These are phyloP conservation scores for Hyperopisus bebe DNA, from an alignment of 2,113 vertebrate genomes.

Conservation along the genomic window DNA sequence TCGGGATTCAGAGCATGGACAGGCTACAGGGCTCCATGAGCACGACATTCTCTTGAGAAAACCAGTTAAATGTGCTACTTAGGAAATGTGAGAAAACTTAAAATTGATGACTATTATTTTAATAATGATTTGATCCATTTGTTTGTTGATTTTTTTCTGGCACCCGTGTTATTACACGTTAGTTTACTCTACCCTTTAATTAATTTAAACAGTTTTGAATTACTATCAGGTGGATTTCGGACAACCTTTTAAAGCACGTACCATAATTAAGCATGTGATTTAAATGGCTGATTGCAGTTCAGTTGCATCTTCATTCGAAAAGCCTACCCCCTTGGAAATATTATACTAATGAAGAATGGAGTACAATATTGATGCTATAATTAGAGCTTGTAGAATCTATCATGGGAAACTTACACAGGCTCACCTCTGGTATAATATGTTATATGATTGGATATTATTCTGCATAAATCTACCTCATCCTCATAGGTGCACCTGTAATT, in stretches of 20 bases:
- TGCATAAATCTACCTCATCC: not conserved
- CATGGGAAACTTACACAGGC: not conserved
- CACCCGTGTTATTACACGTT: not conserved
- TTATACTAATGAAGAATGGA: not conserved
- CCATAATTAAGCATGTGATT: constrained; percentile 7
- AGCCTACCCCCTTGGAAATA: not conserved
- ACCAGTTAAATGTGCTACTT: not conserved
- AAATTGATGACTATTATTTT: not conserved
- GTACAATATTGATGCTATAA: constrained; percentile 3
- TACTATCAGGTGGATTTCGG: not conserved
- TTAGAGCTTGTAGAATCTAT: not conserved
- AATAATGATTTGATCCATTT: not conserved
- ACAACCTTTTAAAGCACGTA: not conserved
- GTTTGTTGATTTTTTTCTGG: not conserved
- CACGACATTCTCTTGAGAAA: not conserved
- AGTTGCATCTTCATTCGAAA: constrained; percentile 14
- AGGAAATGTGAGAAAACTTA: not conserved
- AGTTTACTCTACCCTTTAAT: not conserved
- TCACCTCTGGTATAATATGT: not conserved
- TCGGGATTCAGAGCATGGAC: not conserved
- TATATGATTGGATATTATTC: constrained; percentile 1
- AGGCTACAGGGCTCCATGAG: not conserved
- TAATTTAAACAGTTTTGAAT: not conserved
- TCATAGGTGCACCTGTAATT: constrained; percentile 1
- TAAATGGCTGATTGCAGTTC: constrained; percentile 9